Percentiles rank a stretch among this genome's conserved stretches.
phyloP scores from a whole-genome alignment of 2,888 invertebrate species.

The Isoperla grammatica region DNA sequence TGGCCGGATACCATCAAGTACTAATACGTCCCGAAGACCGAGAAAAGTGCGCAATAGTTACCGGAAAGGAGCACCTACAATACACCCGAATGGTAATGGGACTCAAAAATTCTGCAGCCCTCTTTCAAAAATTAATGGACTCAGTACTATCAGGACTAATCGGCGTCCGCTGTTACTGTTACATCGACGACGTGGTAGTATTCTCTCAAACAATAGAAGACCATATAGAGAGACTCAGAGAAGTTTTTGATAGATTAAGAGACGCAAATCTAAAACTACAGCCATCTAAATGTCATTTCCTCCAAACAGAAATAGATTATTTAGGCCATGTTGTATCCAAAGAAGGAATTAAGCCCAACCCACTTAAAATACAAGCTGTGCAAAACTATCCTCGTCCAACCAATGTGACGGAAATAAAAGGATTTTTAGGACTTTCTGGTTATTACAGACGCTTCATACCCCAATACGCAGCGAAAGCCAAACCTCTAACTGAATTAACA shows the following conservation, averaged over 20 bases:
- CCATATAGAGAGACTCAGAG: no score
- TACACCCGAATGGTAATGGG: constrained; percentile 24
- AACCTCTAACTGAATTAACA: background rate
- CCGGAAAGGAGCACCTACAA: constrained; percentile 25
- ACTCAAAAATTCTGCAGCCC: background rate
- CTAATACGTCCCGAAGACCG: constrained; percentile 17
- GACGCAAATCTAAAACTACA: no score
- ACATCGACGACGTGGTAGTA: no score
- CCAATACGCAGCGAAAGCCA: background rate
- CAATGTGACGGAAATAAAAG: background rate
- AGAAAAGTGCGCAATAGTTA: constrained; percentile 29
- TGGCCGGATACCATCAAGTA: constrained; percentile 30
- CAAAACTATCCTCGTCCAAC: background rate
- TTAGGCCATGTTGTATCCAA: no score
- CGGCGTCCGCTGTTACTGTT: no score
- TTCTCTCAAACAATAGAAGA: no score
- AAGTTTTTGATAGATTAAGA: no score
- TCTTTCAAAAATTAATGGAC: constrained; percentile 1
- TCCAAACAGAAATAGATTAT: no score
- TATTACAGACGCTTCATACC: background rate
- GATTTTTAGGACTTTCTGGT: background rate
- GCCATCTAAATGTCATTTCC: no score
- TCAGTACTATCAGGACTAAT: no score
- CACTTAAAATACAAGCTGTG: background rate
- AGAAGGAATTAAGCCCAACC: background rate